These are phyloP conservation scores for Zophobas atratus DNA, from an alignment of 1,140 invertebrate species.

Conservation along the genomic window DNA sequence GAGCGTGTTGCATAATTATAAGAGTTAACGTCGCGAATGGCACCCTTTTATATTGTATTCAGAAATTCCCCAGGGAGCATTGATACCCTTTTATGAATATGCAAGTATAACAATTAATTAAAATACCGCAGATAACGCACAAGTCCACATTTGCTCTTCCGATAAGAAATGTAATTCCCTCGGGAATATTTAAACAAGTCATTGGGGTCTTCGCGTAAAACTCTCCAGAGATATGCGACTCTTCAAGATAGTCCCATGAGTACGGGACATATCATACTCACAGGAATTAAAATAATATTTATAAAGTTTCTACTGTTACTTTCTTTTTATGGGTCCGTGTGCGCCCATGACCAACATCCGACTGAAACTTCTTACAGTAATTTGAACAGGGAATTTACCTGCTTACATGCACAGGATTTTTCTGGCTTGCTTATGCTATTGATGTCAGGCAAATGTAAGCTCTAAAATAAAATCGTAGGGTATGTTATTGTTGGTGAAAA, in stretches of 20 bases:
- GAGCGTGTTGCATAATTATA: conserved; percentile 42
- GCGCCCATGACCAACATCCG: not conserved
- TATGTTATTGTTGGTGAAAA: too few species aligned
- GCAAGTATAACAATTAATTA: conserved; percentile 54
- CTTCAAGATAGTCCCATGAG: conserved; percentile 47
- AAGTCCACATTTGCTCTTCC: conserved; percentile 42
- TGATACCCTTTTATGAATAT: conserved; percentile 55
- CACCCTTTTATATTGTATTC: conserved; percentile 55
- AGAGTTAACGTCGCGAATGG: conserved; percentile 30
- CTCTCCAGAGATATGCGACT: conserved; percentile 53
- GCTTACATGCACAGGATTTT: not conserved
- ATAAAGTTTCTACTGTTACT: conserved; percentile 45
- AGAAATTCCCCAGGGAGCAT: conserved; percentile 55
- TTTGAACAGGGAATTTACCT: not conserved
- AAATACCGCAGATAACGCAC: conserved; percentile 25
- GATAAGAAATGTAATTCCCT: conserved; percentile 65
- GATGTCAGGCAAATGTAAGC: too few species aligned
- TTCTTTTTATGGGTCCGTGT: conserved; percentile 6
- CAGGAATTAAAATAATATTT: conserved; percentile 58
- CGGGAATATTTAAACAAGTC: conserved; percentile 66
- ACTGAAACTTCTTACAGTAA: not conserved
- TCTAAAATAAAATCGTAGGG: too few species aligned
- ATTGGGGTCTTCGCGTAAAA: conserved; percentile 60
- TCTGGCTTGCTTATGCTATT: too few species aligned
- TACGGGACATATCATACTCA: conserved; percentile 50